Evolutionary conservation across 1,140 invertebrate genomes (phyloP), one percentile per base, ranked within the genome.

Genomic region (Cherax destructor): DNA sequence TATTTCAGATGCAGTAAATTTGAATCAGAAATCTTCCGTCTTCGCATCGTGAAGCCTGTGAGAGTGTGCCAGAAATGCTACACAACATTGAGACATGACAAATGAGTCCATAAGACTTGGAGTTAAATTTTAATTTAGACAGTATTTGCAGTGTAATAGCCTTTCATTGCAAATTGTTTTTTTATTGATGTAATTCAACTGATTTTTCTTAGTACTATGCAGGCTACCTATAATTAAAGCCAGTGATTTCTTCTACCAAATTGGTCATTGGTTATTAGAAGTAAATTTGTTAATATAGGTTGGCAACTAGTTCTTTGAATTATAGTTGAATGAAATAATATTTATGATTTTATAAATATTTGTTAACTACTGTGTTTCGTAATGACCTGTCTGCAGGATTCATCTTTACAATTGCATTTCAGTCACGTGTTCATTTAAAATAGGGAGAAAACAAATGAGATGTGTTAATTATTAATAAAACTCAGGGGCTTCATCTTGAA

Each of bases 21-120:
- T 95, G 98, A 99, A 95, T 98, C 98, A 83, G 98, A 99, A 95
- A 99, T 99, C 92, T 97, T 97, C 3, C 96, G 98, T 72, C 95
- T 99, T 87, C 96, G 98, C 69, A 99, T 99, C 93, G 94, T 98
- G 81, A 98, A 98, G 83, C 98, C 98, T 24, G 98, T 99, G 24
- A 95, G 98, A 93, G 98, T 99, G 13, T 99, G 98, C 95, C 97
- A 98, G 94, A 95, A 96, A 61, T 99, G 98, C 94, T 97, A 97
- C 88, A 81, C 83, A 18, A 65, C 77, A 13, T 76, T 93, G 59
- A 93, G 88, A 78, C 72, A 88, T 50, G 91, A 92, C 83, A 92
- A 92, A 77, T 92, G 59, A 86, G 16, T 65, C 18, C 5, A 65
- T 5, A 65, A 16, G 1, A 65, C 61, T 65, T 16, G 7, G 61